Evolutionary conservation across 2,888 invertebrate species (phyloP).

Genomic region (Patella caerulea): DNA sequence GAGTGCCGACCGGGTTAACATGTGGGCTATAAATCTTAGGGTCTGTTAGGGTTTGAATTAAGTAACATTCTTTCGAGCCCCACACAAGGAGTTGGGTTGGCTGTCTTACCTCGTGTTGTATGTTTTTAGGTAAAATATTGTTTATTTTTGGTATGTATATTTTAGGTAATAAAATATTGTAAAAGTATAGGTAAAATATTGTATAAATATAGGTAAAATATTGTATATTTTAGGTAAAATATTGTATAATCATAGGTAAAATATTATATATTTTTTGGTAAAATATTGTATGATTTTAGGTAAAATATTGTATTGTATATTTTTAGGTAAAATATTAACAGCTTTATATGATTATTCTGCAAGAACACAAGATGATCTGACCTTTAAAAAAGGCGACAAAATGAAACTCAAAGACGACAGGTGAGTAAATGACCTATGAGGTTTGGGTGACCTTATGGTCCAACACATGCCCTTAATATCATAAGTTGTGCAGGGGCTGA

Average conservation of each 20-base stretch:
- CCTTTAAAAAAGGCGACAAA: constrained; percentile 93
- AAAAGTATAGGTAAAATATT: neutral
- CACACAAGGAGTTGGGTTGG: too few relatives aligned
- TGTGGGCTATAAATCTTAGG: too few relatives aligned
- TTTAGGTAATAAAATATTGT: constrained; percentile 42
- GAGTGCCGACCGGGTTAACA: too few relatives aligned
- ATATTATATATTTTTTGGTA: neutral
- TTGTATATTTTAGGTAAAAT: neutral
- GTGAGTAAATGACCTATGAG: constrained; percentile 48
- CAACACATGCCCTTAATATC: too few relatives aligned
- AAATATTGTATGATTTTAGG: neutral
- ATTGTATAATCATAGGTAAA: neutral
- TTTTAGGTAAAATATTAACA: constrained; percentile 41
- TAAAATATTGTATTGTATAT: neutral
- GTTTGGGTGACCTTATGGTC: too few relatives aligned
- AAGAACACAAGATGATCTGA: constrained; percentile 93
- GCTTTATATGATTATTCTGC: constrained; percentile 96
- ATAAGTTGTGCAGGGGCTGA: too few relatives aligned
- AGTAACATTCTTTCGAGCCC: too few relatives aligned
- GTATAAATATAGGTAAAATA: neutral
- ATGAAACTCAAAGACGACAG: constrained; percentile 94
- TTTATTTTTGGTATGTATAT: neutral
- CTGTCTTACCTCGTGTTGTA: neutral
- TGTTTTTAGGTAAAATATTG: neutral
- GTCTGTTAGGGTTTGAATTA: too few relatives aligned